These are phyloP conservation scores for Bubo bubo DNA, from an alignment of 2,113 vertebrate species.

Conservation along the genomic window DNA sequence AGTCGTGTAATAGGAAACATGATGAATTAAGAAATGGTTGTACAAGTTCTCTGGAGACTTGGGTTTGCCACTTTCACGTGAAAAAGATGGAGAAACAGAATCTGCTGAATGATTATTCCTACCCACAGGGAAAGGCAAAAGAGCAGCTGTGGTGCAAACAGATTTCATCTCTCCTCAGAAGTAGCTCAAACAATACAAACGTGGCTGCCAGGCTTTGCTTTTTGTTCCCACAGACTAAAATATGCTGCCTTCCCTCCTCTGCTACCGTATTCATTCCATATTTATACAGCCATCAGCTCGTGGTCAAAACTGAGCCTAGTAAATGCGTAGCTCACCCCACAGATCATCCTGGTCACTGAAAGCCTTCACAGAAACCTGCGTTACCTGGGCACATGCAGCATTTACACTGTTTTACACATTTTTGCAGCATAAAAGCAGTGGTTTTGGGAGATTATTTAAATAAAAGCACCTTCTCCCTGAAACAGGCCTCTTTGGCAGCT, in stretches of 20 bases:
- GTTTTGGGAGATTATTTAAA: background rate
- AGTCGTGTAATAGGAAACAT: background rate
- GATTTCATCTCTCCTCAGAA: background rate
- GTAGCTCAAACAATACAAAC: background rate
- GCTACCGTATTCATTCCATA: accelerated
- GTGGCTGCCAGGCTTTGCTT: background rate
- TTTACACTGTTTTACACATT: background rate
- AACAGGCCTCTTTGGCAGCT: background rate
- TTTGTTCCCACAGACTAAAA: background rate
- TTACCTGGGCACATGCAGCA: accelerated
- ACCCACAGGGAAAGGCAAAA: background rate
- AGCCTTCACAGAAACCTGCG: background rate
- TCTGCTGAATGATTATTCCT: background rate
- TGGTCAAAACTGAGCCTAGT: accelerated
- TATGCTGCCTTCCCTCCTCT: background rate
- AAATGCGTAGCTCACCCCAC: background rate
- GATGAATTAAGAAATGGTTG: background rate
- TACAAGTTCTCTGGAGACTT: background rate
- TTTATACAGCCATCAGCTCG: background rate
- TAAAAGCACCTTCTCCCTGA: background rate
- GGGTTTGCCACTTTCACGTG: background rate
- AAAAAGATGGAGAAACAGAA: background rate
- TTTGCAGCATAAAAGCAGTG: accelerated
- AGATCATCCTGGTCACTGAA: background rate
- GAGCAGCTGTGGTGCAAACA: background rate